A percentile compares a stretch with the other conserved stretches of the same genome.
These are phyloP conservation scores for Melanotaenia boesemani DNA, from an alignment of 2,797 vertebrate genomes.

Conservation along the genomic window DNA sequence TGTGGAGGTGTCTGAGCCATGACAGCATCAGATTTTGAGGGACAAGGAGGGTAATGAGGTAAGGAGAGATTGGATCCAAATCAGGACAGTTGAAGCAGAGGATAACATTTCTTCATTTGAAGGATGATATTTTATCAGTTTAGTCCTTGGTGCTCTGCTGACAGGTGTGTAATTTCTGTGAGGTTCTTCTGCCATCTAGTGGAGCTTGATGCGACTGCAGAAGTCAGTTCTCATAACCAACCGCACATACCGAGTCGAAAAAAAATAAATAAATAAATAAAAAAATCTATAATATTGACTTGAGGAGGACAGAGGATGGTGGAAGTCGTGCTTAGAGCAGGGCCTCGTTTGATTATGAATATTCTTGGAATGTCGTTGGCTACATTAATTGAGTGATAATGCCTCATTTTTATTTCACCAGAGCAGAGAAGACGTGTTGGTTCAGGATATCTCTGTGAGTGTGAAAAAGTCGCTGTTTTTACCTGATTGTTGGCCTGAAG, in stretches of 20 bases:
- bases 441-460: not conserved
- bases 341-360: not conserved
- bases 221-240: not conserved
- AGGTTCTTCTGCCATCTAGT: slow-evolving; percentile 74
- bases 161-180: not conserved
- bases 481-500: not conserved
- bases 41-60: slow-evolving; percentile 70
- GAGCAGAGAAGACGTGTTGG: not conserved
- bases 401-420: not conserved
- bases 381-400: not conserved
- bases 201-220: slow-evolving; percentile 33
- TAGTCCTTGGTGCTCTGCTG: slow-evolving; percentile 14
- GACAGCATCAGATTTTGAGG: slow-evolving; percentile 53
- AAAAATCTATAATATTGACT: slow-evolving; percentile 25
- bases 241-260: not conserved
- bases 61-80: slow-evolving; percentile 60
- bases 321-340: not conserved
- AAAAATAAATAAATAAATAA: slow-evolving; percentile 13
- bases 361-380: not conserved
- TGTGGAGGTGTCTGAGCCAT: slow-evolving; percentile 48
- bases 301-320: not conserved
- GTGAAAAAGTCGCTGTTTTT: not conserved
- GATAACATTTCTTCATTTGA: slow-evolving; percentile 61
- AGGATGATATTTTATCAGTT: slow-evolving; percentile 46
- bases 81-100: slow-evolving; percentile 57